Evolutionary conservation across 2,113 vertebrate species (phyloP).

Genomic region (Brachyhypopomus gauderio): DNA sequence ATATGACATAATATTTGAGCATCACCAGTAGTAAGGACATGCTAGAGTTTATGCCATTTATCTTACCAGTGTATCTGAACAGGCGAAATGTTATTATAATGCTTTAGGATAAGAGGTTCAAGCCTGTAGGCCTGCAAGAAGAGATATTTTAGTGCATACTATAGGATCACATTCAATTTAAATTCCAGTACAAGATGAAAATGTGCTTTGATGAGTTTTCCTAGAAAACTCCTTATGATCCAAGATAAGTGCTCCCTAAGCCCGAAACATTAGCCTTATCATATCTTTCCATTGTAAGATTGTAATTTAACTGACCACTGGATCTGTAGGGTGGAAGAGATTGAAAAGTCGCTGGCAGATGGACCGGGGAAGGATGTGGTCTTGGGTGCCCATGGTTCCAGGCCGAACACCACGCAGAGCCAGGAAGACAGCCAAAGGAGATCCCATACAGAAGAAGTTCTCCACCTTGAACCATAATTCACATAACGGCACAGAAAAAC

Average conservation of each 20-base stretch:
- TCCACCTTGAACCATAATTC: conserved; percentile 80
- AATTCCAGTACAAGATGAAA: too few relatives aligned
- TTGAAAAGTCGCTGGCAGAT: conserved; percentile 92
- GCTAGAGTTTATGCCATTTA: too few relatives aligned
- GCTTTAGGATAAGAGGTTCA: conserved; percentile 92
- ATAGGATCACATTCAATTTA: too few relatives aligned
- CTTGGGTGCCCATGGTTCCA: conserved; percentile 82
- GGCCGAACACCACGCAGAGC: conserved; percentile 91
- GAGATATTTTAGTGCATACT: neutral
- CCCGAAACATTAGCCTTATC: too few relatives aligned
- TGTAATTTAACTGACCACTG: conserved; percentile 83
- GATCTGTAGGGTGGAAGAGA: conserved; percentile 96
- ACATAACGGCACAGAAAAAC: conserved; percentile 12
- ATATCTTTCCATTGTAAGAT: too few relatives aligned
- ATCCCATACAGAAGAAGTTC: conserved; percentile 99
- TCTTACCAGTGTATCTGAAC: conserved; percentile 92
- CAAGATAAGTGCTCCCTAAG: neutral
- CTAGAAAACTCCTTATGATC: neutral
- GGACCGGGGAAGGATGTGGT: conserved; percentile 88
- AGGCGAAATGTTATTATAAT: conserved; percentile 93
- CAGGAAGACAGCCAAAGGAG: conserved; percentile 92
- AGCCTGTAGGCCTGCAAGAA: conserved; percentile 86
- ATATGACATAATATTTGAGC: too few relatives aligned
- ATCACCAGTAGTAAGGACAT: too few relatives aligned
- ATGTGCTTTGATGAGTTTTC: too few relatives aligned